Evolutionary conservation across 2,888 invertebrate species (phyloP).

Genomic region (Synergus gifuensis): DNA sequence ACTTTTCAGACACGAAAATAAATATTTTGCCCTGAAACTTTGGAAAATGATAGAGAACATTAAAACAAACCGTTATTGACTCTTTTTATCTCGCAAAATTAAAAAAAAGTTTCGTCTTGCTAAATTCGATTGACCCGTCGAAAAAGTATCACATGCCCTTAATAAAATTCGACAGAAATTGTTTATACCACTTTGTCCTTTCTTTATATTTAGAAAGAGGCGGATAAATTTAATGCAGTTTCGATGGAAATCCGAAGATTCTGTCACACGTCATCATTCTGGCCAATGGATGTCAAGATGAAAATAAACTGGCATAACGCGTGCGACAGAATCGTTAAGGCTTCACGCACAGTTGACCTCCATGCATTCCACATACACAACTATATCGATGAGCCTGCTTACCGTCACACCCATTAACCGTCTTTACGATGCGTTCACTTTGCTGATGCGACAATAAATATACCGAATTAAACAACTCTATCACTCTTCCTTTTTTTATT

Average conservation of each 20-base stretch:
- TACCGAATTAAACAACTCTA: background rate
- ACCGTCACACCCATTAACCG: conserved; percentile 18
- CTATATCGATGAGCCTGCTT: background rate
- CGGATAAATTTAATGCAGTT: background rate
- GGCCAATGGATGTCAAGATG: conserved; percentile 7
- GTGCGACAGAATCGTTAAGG: conserved; percentile 15
- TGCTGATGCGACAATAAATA: background rate
- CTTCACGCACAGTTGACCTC: conserved; percentile 13
- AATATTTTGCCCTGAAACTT: too few species aligned
- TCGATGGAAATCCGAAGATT: background rate
- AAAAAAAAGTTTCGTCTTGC: too few species aligned
- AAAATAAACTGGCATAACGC: conserved; percentile 23
- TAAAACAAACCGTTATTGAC: too few species aligned
- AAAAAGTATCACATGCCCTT: too few species aligned
- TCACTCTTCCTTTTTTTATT: background rate
- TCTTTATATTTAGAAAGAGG: background rate
- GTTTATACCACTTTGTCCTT: background rate
- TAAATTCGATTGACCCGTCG: too few species aligned
- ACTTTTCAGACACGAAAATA: too few species aligned
- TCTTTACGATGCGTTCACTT: conserved; percentile 15
- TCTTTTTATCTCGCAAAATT: too few species aligned
- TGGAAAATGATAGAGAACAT: too few species aligned
- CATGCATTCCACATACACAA: conserved; percentile 1
- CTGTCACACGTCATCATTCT: background rate
- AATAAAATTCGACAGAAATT: background rate